Conservation (phyloP, 2,797 vertebrate species). For the Sphenodon punctatus region DNA sequence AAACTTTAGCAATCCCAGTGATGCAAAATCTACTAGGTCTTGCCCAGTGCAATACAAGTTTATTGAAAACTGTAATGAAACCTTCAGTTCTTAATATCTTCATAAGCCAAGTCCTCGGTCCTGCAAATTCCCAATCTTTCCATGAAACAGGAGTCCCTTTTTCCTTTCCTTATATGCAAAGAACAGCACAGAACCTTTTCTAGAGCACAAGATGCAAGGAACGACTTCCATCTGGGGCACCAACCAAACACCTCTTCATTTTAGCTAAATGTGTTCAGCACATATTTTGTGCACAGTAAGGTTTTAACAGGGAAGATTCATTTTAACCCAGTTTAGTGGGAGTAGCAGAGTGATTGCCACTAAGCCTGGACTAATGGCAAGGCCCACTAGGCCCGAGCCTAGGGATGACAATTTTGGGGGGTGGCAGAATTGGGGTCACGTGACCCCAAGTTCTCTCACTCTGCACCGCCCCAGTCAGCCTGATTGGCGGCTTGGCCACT, state of each 20-base stretch:
- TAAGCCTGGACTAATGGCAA: too few species aligned
- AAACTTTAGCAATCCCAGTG: not conserved
- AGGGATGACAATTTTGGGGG: too few species aligned
- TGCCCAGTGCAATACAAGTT: not conserved
- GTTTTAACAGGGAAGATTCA: too few species aligned
- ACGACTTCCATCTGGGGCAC: not conserved
- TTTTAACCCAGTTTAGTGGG: too few species aligned
- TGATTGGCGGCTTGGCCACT: too few species aligned
- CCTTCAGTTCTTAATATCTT: not conserved
- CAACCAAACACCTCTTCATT: not conserved
- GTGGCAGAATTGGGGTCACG: too few species aligned
- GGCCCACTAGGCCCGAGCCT: too few species aligned
- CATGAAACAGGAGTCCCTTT: not conserved
- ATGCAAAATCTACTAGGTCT: not conserved
- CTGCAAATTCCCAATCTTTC: not conserved
- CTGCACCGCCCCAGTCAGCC: too few species aligned
- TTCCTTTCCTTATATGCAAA: not conserved
- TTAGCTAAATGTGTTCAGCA: not conserved
- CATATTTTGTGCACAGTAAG: too few species aligned
- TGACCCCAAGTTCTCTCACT: too few species aligned
- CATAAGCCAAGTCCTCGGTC: not conserved
- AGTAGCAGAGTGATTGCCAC: too few species aligned
- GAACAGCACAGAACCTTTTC: not conserved
- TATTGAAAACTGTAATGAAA: not conserved
- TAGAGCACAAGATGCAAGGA: not conserved